A percentile compares a stretch with the other conserved stretches of the same genome.
These are phyloP conservation scores for Listronotus oregonensis DNA, from an alignment of 1,140 invertebrate species.

Conservation along the genomic window DNA sequence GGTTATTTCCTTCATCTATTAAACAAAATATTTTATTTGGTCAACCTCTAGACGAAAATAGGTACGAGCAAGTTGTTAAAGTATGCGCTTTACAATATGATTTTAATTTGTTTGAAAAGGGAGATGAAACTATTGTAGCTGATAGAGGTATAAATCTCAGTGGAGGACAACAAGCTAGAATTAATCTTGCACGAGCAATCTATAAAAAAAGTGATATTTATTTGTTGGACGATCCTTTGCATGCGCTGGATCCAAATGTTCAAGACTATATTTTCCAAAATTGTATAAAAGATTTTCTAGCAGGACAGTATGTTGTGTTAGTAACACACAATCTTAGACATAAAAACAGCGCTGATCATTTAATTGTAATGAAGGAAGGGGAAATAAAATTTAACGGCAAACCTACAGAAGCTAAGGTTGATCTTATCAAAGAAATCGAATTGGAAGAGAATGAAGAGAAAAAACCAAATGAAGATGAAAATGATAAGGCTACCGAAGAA, in stretches of 20 bases:
- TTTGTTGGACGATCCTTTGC: constrained; percentile 81
- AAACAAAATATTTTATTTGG: constrained; percentile 73
- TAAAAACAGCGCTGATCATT: constrained; percentile 37
- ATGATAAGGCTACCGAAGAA: constrained; percentile 15
- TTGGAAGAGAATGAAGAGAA: constrained; percentile 23
- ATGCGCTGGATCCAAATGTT: constrained; percentile 82
- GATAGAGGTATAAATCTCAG: constrained; percentile 79
- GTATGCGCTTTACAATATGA: constrained; percentile 44
- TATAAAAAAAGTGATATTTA: constrained; percentile 81
- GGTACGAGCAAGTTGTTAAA: constrained; percentile 34
- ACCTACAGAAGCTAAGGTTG: constrained; percentile 28
- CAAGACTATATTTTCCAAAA: constrained; percentile 80
- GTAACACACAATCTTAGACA: constrained; percentile 73
- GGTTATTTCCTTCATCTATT: constrained; percentile 69
- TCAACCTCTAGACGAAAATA: constrained; percentile 46
- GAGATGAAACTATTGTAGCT: constrained; percentile 82
- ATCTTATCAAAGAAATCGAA: constrained; percentile 34
- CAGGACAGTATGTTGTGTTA: constrained; percentile 71
- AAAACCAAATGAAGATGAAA: constrained; percentile 3
- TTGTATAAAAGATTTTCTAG: constrained; percentile 71
- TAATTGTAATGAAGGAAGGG: constrained; percentile 39
- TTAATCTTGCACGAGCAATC: constrained; percentile 85
- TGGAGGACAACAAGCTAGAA: constrained; percentile 88
- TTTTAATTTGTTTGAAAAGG: constrained; percentile 49
- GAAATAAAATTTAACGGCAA: constrained; percentile 32